Evolutionary conservation across 2,888 invertebrate species (phyloP).

Genomic region (Kryphioiulus occultus): DNA sequence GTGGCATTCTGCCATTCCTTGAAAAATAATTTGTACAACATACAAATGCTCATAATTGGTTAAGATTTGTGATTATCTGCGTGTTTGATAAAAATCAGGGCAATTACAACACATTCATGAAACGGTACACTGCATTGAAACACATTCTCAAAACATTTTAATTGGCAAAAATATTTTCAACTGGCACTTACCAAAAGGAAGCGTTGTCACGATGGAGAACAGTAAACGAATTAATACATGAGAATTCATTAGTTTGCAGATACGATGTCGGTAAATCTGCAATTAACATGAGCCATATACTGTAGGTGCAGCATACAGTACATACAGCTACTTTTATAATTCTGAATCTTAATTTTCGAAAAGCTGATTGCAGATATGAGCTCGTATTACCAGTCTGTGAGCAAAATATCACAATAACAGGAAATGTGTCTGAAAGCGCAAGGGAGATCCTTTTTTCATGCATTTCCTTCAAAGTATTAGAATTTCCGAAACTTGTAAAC

Average conservation of each 20-base stretch:
- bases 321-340: neutral
- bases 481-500: neutral
- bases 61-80: too few species aligned
- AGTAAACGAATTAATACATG: too few species aligned
- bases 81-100: too few species aligned
- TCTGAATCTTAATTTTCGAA: neutral
- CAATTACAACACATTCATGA: neutral
- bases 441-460: neutral
- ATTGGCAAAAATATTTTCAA: neutral
- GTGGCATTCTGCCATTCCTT: neutral
- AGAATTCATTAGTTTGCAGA: too few species aligned
- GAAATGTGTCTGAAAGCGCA: neutral
- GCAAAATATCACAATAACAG: neutral
- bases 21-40: too few species aligned
- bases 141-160: neutral
- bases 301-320: too few species aligned
- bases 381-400: too few species aligned
- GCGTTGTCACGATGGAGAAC: too few species aligned
- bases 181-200: neutral
- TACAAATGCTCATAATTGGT: too few species aligned
- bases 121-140: too few species aligned
- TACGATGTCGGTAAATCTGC: too few species aligned
- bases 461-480: neutral
- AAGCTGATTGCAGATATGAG: neutral
- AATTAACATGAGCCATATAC: too few species aligned